A percentile compares a stretch with the other conserved stretches of the same genome.
Conservation (phyloP, 2,797 vertebrate genomes). For the Danio kyathit region DNA sequence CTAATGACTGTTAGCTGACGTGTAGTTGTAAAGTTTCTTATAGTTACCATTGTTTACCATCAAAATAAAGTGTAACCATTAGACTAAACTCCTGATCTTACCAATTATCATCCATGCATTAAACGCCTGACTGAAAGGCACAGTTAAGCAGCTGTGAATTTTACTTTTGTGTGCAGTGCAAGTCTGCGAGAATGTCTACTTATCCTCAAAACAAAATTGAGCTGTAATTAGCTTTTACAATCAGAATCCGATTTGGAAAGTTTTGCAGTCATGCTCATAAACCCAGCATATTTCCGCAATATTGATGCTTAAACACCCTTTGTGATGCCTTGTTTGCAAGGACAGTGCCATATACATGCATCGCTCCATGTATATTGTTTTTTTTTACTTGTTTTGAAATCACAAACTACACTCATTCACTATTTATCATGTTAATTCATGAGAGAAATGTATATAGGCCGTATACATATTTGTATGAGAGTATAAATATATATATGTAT, state of each 20-base stretch:
- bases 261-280: background rate
- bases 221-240: slow-evolving; percentile 4
- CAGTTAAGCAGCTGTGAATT: background rate
- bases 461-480: slow-evolving; percentile 23
- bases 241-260: background rate
- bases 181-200: background rate
- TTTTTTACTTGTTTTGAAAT: slow-evolving; percentile 6
- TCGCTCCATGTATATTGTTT: slow-evolving; percentile 13
- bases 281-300: too few relatives aligned
- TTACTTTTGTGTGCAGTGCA: background rate
- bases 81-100: background rate
- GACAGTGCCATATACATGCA: background rate
- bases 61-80: too few relatives aligned
- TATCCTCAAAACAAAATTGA: slow-evolving; percentile 5
- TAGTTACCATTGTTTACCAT: too few relatives aligned
- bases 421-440: slow-evolving; percentile 13
- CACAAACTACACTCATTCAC: background rate
- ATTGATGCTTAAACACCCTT: background rate
- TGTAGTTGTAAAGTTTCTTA: too few relatives aligned
- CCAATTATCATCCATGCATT: background rate
- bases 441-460: slow-evolving; percentile 17
- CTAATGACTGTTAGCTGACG: too few relatives aligned
- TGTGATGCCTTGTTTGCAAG: background rate
- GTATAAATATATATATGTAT: background rate
- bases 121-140: background rate